Percentiles rank a stretch among this genome's conserved stretches.
These are phyloP conservation scores for Drosophila pachea DNA, from an alignment of 1,140 invertebrate genomes.

Conservation along the genomic window DNA sequence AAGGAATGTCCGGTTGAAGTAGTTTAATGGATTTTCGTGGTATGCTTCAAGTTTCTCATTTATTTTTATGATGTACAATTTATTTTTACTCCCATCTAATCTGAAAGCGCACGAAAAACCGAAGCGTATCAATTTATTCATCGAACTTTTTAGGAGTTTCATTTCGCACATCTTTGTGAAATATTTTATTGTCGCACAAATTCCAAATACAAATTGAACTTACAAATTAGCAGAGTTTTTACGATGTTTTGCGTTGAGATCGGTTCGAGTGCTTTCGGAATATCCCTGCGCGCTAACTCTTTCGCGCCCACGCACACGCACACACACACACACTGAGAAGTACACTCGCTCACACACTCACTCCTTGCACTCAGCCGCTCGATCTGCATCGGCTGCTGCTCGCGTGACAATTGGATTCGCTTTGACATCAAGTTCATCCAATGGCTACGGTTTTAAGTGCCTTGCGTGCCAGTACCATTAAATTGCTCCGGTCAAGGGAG, in stretches of 20 bases:
- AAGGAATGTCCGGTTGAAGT: too few relatives aligned
- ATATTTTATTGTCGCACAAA: conserved; percentile 55
- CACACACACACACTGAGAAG: background rate
- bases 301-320: background rate
- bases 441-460: conserved; percentile 60
- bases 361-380: conserved; percentile 13
- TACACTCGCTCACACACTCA: conserved; percentile 12
- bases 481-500: conserved; percentile 1
- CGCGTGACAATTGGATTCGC: conserved; percentile 65
- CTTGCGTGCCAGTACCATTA: conserved; percentile 45
- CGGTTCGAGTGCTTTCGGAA: conserved; percentile 7
- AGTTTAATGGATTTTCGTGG: too few relatives aligned
- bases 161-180: conserved; percentile 57
- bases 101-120: conserved; percentile 8
- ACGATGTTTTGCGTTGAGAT: conserved; percentile 33
- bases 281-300: background rate
- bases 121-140: conserved; percentile 15
- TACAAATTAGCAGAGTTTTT: conserved; percentile 58
- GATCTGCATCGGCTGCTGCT: conserved; percentile 46
- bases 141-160: conserved; percentile 35
- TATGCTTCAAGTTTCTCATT: too few relatives aligned
- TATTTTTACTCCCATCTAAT: conserved; percentile 9
- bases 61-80: conserved; percentile 24
- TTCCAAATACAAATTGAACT: conserved; percentile 51
- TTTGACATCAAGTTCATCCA: conserved; percentile 71